Conservation (phyloP, 2,113 vertebrate genomes). For the Colistium nudipinnis region DNA sequence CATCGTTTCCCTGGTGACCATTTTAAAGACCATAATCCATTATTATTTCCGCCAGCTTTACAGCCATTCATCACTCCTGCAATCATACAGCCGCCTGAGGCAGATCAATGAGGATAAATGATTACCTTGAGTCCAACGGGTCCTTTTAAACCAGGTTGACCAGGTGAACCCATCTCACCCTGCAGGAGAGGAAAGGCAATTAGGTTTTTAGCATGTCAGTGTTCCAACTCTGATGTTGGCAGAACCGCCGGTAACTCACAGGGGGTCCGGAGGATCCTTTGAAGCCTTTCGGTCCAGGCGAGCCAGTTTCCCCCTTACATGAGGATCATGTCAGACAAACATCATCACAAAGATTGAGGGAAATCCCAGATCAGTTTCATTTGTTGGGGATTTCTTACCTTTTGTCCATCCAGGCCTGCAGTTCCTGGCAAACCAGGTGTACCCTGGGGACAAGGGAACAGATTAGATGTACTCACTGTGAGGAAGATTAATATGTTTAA, state of each 20-base stretch:
- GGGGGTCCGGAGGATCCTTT: constrained; percentile 70
- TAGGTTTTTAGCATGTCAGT: background rate
- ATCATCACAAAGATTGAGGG: background rate
- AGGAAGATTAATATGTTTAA: background rate
- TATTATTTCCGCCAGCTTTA: constrained; percentile 5
- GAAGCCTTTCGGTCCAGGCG: constrained; percentile 73
- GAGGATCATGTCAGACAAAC: constrained; percentile 26
- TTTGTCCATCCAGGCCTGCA: constrained; percentile 75
- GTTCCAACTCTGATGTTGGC: background rate
- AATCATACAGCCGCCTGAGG: constrained; percentile 6
- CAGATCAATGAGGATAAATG: background rate
- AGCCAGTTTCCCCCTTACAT: constrained; percentile 79
- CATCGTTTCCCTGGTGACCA: constrained; percentile 20
- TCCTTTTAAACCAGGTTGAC: constrained; percentile 87
- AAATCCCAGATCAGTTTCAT: background rate
- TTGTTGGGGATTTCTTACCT: constrained; percentile 45
- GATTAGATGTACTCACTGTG: background rate
- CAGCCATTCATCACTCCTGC: background rate
- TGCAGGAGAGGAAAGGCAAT: constrained; percentile 60
- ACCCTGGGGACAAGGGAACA: constrained; percentile 72
- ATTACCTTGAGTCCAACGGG: constrained; percentile 87
- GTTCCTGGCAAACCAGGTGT: constrained; percentile 80
- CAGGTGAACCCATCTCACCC: constrained; percentile 88
- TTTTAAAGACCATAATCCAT: constrained; percentile 8
- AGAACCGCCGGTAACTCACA: constrained; percentile 63